Conservation (phyloP, 2,797 vertebrate species). For the Gephyroberyx darwinii region DNA sequence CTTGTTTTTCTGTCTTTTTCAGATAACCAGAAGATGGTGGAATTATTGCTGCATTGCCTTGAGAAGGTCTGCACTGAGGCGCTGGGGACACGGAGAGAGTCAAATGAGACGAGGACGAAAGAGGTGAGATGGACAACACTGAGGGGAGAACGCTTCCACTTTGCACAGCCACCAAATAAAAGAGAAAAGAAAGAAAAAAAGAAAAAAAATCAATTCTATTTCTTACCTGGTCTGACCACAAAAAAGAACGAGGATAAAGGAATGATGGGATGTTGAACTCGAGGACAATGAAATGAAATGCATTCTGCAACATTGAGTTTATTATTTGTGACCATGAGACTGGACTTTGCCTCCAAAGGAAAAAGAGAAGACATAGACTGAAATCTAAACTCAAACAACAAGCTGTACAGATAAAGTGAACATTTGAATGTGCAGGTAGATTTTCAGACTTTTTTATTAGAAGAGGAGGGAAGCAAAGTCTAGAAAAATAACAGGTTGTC, state of each 20-base stretch:
- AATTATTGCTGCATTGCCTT: constrained; percentile 91
- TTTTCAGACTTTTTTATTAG: constrained; percentile 85
- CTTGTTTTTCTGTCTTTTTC: constrained; percentile 61
- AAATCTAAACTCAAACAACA: constrained; percentile 81
- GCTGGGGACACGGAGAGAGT: constrained; percentile 65
- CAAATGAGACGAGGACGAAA: constrained; percentile 44
- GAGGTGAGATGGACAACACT: constrained; percentile 68
- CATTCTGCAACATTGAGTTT: constrained; percentile 85
- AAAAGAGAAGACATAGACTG: constrained; percentile 64
- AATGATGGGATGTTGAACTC: constrained; percentile 66
- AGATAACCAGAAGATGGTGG: constrained; percentile 90
- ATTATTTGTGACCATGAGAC: constrained; percentile 75
- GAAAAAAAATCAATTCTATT: constrained; percentile 72
- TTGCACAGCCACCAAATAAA: constrained; percentile 88
- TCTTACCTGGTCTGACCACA: constrained; percentile 87
- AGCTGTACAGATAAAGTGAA: constrained; percentile 77
- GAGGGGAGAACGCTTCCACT: constrained; percentile 87
- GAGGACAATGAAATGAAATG: constrained; percentile 76
- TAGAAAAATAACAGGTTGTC: constrained; percentile 84
- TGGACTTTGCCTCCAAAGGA: constrained; percentile 82
- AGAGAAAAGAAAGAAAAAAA: constrained; percentile 72
- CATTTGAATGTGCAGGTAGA: constrained; percentile 93
- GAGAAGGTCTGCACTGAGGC: constrained; percentile 88
- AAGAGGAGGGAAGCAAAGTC: constrained; percentile 86
- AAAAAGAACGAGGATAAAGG: constrained; percentile 81